These are phyloP conservation scores for Eilema sororculum DNA, from an alignment of 2,888 invertebrate genomes.

Conservation along the genomic window DNA sequence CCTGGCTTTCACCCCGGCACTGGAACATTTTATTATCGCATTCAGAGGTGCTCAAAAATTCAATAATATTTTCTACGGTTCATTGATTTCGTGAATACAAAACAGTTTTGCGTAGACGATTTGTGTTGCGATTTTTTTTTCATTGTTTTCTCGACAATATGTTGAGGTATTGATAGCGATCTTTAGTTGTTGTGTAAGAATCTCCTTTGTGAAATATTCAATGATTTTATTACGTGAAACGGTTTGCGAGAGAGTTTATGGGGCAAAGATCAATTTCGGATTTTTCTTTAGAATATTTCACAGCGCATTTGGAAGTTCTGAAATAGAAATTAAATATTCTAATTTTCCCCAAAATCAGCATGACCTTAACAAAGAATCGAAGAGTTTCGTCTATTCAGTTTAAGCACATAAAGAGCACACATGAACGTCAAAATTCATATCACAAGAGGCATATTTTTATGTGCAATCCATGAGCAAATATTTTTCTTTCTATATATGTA, in stretches of 20 bases:
- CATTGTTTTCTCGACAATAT: conserved; percentile 56
- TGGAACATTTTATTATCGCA: conserved; percentile 62
- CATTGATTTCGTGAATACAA: conserved; percentile 72
- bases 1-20: conserved; percentile 80
- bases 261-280: background rate
- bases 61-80: conserved; percentile 76
- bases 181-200: conserved; percentile 42
- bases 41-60: conserved; percentile 73
- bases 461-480: too few species aligned
- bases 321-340: too few species aligned
- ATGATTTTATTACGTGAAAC: background rate
- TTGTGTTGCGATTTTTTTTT: conserved; percentile 66
- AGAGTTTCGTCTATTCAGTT: too few species aligned
- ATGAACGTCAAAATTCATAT: too few species aligned
- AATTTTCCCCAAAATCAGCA: too few species aligned
- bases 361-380: too few species aligned
- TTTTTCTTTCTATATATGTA: too few species aligned
- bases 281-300: too few species aligned
- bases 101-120: conserved; percentile 58
- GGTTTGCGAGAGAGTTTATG: background rate
- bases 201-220: conserved; percentile 24
- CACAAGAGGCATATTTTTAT: too few species aligned
- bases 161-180: conserved; percentile 56
- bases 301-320: too few species aligned
- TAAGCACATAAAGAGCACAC: too few species aligned